Percentiles rank a stretch among this genome's conserved stretches.
These are phyloP conservation scores for Aphidius gifuensis DNA, from an alignment of 1,140 invertebrate genomes.

Conservation along the genomic window DNA sequence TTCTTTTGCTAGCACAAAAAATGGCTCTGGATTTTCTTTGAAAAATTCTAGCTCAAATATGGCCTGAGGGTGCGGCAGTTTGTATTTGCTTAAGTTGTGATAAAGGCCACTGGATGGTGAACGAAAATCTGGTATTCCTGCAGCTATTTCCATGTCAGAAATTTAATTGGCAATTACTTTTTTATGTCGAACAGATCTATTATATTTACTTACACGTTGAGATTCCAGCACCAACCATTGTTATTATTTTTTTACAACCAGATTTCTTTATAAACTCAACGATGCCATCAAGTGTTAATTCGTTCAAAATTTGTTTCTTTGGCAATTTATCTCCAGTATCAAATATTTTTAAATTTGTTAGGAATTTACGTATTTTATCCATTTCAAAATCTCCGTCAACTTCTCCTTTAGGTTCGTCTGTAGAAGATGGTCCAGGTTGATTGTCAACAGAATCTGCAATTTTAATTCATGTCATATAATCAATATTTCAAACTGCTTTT, in stretches of 20 bases:
- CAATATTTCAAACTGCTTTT: no score
- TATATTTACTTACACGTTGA: conserved; percentile 78
- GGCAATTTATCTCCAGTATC: conserved; percentile 23
- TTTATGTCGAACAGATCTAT: neutral
- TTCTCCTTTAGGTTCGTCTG: neutral
- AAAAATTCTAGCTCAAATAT: conserved; percentile 91
- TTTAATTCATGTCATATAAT: no score
- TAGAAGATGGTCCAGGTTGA: no score
- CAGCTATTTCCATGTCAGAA: conserved; percentile 59
- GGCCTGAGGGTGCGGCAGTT: conserved; percentile 89
- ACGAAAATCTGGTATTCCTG: conserved; percentile 92
- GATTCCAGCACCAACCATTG: conserved; percentile 91
- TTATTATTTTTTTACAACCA: conserved; percentile 83
- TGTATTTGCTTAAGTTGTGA: conserved; percentile 87
- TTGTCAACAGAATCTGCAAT: no score
- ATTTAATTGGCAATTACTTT: neutral
- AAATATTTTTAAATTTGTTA: conserved; percentile 37
- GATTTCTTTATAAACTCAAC: conserved; percentile 69
- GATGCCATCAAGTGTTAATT: conserved; percentile 66
- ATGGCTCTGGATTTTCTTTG: conserved; percentile 77
- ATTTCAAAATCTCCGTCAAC: conserved; percentile 29
- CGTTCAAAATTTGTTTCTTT: conserved; percentile 37
- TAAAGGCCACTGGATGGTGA: conserved; percentile 90
- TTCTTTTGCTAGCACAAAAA: conserved; percentile 82
- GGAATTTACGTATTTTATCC: conserved; percentile 43